Percentiles rank a stretch among this genome's conserved stretches.
These are phyloP conservation scores for Trilocha varians DNA, from an alignment of 2,888 invertebrate genomes.

Conservation along the genomic window DNA sequence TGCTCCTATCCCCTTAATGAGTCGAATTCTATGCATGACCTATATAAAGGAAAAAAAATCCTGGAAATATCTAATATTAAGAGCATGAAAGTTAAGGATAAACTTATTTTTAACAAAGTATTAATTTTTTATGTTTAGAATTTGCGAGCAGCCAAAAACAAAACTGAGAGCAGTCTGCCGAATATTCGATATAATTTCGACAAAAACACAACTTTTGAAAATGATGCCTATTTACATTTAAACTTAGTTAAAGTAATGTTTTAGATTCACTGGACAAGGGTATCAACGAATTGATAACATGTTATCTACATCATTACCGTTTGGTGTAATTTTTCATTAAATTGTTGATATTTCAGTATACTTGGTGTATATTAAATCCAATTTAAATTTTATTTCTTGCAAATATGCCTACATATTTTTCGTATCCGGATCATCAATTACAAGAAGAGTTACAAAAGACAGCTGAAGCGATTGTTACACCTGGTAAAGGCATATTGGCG, in stretches of 20 bases:
- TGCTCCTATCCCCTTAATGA: too few relatives aligned
- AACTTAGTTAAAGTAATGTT: not conserved
- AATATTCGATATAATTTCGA: too few relatives aligned
- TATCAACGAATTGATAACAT: slow-evolving; percentile 4
- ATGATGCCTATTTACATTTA: too few relatives aligned
- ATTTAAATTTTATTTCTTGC: not conserved
- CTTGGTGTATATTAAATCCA: not conserved
- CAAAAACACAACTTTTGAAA: too few relatives aligned
- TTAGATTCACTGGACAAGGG: not conserved
- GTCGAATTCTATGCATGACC: too few relatives aligned
- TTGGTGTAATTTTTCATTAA: slow-evolving; percentile 1
- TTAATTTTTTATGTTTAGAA: too few relatives aligned
- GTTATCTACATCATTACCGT: slow-evolving; percentile 4
- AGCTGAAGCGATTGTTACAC: slow-evolving; percentile 88
- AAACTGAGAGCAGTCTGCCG: too few relatives aligned
- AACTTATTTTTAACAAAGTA: too few relatives aligned
- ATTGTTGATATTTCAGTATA: not conserved
- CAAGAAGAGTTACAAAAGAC: slow-evolving; percentile 87
- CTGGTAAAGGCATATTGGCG: slow-evolving; percentile 95
- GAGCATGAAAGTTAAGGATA: too few relatives aligned
- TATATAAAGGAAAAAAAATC: too few relatives aligned
- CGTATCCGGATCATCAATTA: slow-evolving; percentile 82
- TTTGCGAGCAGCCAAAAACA: too few relatives aligned
- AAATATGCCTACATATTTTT: slow-evolving; percentile 78
- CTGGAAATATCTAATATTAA: too few relatives aligned